Conservation (phyloP, 2,113 vertebrate species). For the Vidua macroura region DNA sequence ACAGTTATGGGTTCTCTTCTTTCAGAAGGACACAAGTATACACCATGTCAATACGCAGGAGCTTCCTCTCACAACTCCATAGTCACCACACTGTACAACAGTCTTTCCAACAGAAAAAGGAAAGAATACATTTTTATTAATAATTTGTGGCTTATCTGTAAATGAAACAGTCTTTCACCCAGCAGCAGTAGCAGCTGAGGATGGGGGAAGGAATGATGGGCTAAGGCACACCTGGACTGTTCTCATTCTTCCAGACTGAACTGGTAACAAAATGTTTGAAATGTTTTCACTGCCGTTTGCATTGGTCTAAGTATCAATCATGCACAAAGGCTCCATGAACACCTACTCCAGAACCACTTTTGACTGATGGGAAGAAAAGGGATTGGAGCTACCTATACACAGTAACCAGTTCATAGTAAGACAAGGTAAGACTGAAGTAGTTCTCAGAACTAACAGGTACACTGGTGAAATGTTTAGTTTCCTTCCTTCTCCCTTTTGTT, state of each 20-base stretch:
- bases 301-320: not conserved
- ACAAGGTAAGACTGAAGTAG: not conserved
- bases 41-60: not conserved
- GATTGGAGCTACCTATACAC: not conserved
- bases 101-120: not conserved
- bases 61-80: not conserved
- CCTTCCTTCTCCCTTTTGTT: not conserved
- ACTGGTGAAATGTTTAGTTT: not conserved
- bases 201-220: not conserved
- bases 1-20: not conserved
- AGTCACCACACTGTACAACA: not conserved
- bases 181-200: not conserved
- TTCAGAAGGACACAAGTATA: not conserved
- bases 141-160: not conserved
- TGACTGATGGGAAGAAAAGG: not conserved
- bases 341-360: not conserved
- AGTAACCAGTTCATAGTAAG: not conserved
- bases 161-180: not conserved
- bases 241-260: not conserved
- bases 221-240: not conserved
- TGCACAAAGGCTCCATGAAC: not conserved
- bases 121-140: not conserved
- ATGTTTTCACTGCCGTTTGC: not conserved
- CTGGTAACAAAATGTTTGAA: not conserved
- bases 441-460: not conserved